Evolutionary conservation across 2,888 invertebrate species (phyloP).

Genomic region (Amphimallon solstitiale): DNA sequence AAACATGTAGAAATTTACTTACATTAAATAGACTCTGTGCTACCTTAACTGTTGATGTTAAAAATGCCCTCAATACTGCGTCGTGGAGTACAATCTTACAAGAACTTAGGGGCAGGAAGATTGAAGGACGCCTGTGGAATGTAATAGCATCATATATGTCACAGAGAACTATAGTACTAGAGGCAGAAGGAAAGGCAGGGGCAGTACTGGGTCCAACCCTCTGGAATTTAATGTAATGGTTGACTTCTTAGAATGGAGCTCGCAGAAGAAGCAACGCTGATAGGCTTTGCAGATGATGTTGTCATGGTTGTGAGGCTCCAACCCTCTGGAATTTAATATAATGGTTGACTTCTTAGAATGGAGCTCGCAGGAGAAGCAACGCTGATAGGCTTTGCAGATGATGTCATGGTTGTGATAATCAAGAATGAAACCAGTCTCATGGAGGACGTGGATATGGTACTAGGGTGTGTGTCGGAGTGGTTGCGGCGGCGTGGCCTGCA

Average conservation of each 20-base stretch:
- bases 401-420: too few species aligned
- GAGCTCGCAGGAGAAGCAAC: background rate
- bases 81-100: background rate
- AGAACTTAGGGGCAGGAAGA: background rate
- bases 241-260: background rate
- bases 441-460: too few species aligned
- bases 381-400: background rate
- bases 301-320: too few species aligned
- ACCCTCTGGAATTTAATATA: background rate
- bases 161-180: background rate
- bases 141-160: background rate
- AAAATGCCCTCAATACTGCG: background rate
- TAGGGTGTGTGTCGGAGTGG: too few species aligned
- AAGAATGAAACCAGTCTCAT: too few species aligned
- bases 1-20: too few species aligned
- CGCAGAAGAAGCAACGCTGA: background rate
- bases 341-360: background rate
- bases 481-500: too few species aligned
- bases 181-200: background rate
- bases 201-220: background rate
- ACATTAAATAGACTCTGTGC: background rate
- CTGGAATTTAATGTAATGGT: background rate
- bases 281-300: background rate
- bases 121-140: background rate
- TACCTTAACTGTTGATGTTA: background rate